Conservation (phyloP, 1,140 invertebrate genomes). For the Drosophila dunni region DNA sequence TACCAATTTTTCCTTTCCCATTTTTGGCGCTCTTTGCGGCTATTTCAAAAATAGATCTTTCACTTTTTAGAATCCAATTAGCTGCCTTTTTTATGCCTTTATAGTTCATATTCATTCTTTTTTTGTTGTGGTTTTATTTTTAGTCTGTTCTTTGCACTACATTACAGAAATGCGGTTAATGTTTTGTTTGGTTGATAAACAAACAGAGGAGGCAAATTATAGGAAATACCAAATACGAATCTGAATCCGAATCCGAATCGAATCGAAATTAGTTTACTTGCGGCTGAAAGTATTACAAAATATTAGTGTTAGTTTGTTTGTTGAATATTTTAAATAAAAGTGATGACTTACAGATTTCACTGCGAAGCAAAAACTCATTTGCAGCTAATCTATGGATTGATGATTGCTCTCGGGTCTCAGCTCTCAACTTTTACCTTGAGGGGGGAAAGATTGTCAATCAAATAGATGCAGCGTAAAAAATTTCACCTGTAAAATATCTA, state of each 20-base stretch:
- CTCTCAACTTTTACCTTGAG: slow-evolving; percentile 55
- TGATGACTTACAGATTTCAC: slow-evolving; percentile 15
- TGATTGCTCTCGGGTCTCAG: slow-evolving; percentile 10
- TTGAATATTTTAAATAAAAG: slow-evolving; percentile 4
- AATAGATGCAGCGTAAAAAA: slow-evolving; percentile 43
- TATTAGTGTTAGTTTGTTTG: neutral
- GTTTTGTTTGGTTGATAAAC: slow-evolving; percentile 52
- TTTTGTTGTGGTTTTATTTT: slow-evolving; percentile 55
- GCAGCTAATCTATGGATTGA: slow-evolving; percentile 15
- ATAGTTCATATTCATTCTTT: slow-evolving; percentile 32
- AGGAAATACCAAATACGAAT: neutral
- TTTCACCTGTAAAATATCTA: slow-evolving; percentile 67
- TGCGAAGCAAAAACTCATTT: slow-evolving; percentile 17
- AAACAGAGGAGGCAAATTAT: slow-evolving; percentile 37
- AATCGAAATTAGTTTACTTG: slow-evolving; percentile 43
- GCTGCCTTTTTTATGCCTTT: slow-evolving; percentile 40
- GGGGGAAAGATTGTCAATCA: slow-evolving; percentile 36
- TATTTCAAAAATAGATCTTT: slow-evolving; percentile 22
- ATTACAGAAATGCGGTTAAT: slow-evolving; percentile 52
- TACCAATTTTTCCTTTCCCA: neutral
- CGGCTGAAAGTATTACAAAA: slow-evolving; percentile 34
- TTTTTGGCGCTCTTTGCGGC: slow-evolving; percentile 15
- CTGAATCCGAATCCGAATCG: slow-evolving; percentile 17
- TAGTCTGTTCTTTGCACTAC: slow-evolving; percentile 50
- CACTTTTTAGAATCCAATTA: slow-evolving; percentile 67